phyloP scores from a whole-genome alignment of 2,113 vertebrate species.

The Cryptomyrus ogoouensis region DNA sequence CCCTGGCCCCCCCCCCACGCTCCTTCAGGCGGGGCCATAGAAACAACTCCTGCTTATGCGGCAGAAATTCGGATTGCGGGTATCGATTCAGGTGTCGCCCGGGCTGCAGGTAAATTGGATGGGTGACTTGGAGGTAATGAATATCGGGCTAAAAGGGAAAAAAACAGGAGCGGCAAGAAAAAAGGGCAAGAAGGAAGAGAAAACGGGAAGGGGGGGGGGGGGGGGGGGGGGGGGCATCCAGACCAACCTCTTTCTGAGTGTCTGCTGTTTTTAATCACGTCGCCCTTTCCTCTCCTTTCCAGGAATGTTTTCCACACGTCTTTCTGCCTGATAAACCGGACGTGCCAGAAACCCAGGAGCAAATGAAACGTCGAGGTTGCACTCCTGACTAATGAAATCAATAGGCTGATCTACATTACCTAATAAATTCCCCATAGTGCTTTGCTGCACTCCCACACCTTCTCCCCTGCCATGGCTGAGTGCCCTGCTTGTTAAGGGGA shows the following conservation, averaged over 20 bases:
- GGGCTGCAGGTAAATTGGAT: slow-evolving; percentile 82
- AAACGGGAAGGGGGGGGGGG: slow-evolving; percentile 44
- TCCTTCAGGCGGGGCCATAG: slow-evolving; percentile 54
- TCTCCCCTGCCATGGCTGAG: neutral
- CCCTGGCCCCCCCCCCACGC: slow-evolving; percentile 48
- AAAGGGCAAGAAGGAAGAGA: slow-evolving; percentile 41
- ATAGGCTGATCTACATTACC: slow-evolving; percentile 49
- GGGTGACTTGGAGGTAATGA: slow-evolving; percentile 74
- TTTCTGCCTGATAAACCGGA: slow-evolving; percentile 23
- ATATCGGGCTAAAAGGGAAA: slow-evolving; percentile 66
- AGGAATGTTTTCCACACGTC: slow-evolving; percentile 13
- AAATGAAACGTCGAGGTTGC: slow-evolving; percentile 48
- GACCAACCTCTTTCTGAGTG: neutral
- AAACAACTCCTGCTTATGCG: slow-evolving; percentile 70
- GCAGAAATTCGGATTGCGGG: slow-evolving; percentile 71
- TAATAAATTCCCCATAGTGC: slow-evolving; percentile 41
- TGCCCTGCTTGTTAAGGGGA: neutral
- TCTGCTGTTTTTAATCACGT: neutral
- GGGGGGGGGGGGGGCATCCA: neutral
- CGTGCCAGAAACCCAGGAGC: slow-evolving; percentile 33
- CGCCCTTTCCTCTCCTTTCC: neutral
- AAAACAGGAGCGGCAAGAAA: slow-evolving; percentile 43
- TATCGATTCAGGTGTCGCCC: slow-evolving; percentile 77
- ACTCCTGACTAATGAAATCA: slow-evolving; percentile 59
- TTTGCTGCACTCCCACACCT: neutral